A percentile compares a stretch with the other conserved stretches of the same genome.
Conservation (phyloP, 2,888 invertebrate genomes). For the Eupithecia subumbrata region DNA sequence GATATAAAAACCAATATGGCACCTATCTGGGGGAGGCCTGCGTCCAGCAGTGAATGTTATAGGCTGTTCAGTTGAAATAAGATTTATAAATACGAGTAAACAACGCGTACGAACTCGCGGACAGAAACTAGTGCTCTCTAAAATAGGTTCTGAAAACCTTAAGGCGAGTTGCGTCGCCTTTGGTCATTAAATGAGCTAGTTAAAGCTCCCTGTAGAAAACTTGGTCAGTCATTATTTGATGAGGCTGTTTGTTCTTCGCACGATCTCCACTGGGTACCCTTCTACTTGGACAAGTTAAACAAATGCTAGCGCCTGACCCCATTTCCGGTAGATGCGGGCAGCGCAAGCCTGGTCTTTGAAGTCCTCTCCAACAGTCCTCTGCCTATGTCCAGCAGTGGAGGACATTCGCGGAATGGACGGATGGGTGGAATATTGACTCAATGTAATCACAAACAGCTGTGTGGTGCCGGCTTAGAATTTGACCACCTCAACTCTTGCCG, state of each 20-base stretch:
- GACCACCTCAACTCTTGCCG: too few species aligned
- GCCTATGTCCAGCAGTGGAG: background rate
- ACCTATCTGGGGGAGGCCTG: too few species aligned
- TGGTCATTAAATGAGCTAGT: background rate
- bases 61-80: too few species aligned
- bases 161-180: background rate
- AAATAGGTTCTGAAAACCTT: background rate
- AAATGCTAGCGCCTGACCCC: background rate
- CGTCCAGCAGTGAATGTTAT: too few species aligned
- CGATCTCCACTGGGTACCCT: too few species aligned
- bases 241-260: background rate
- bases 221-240: background rate
- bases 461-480: too few species aligned
- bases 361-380: background rate
- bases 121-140: background rate
- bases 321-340: background rate
- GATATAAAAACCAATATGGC: too few species aligned
- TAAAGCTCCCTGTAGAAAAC: background rate
- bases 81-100: background rate
- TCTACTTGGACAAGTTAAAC: too few species aligned
- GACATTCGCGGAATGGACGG: background rate
- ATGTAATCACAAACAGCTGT: too few species aligned
- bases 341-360: background rate
- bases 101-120: background rate
- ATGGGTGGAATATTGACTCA: background rate